Evolutionary conservation across 1,140 invertebrate species (phyloP).

Genomic region (Mamestra configurata): DNA sequence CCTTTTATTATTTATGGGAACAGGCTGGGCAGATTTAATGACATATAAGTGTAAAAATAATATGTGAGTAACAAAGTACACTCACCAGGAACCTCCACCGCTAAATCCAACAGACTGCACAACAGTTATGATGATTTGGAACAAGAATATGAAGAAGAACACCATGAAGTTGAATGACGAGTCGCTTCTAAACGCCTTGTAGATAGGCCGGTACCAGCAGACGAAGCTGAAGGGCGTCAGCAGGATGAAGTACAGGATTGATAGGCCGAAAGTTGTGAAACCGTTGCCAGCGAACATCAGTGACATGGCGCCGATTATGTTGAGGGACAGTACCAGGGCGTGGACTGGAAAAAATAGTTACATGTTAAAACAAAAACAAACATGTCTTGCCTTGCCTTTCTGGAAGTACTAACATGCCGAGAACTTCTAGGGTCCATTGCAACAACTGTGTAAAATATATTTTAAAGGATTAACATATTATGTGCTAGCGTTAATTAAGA

Average conservation of each 20-base stretch:
- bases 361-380: too few species aligned
- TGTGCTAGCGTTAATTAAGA: background rate
- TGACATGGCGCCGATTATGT: conserved; percentile 94
- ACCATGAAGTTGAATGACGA: conserved; percentile 99
- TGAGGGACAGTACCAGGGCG: conserved; percentile 94
- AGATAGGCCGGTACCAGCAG: conserved; percentile 95
- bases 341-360: conserved; percentile 92
- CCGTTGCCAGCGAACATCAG: conserved; percentile 90
- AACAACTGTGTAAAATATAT: background rate
- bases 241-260: conserved; percentile 96
- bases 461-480: too few species aligned
- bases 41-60: too few species aligned
- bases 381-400: too few species aligned
- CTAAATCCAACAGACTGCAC: conserved; percentile 96
- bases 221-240: conserved; percentile 99
- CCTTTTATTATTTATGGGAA: too few species aligned
- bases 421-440: background rate
- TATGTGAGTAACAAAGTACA: conserved; percentile 55
- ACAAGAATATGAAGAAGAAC: conserved; percentile 99
- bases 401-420: too few species aligned
- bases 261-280: conserved; percentile 95
- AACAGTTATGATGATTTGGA: conserved; percentile 97
- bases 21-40: too few species aligned
- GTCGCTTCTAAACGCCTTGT: conserved; percentile 95
- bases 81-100: conserved; percentile 94